These are phyloP conservation scores for Bombyx huttoni DNA, from an alignment of 2,888 invertebrate species.

Conservation along the genomic window DNA sequence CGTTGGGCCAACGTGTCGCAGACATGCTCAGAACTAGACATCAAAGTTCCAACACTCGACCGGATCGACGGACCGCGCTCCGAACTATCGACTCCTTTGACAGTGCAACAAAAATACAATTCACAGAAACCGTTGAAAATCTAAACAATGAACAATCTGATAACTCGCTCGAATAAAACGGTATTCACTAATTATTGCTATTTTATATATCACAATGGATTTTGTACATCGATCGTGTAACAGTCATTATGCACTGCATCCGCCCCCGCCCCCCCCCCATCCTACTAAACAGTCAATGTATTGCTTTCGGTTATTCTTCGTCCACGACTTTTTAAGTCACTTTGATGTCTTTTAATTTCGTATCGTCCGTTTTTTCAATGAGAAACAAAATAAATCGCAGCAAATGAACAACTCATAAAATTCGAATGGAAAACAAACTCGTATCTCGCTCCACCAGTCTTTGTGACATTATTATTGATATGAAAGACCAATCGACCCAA, in stretches of 20 bases:
- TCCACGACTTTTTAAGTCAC: neutral
- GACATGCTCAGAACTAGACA: no score
- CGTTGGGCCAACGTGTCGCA: no score
- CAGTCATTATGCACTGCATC: neutral
- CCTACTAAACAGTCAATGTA: neutral
- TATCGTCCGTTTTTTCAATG: neutral
- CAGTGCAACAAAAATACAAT: no score
- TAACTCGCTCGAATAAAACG: neutral
- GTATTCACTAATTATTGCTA: neutral
- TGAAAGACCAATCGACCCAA: constrained; percentile 1
- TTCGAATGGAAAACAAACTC: neutral
- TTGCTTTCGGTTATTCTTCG: neutral
- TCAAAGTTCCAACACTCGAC: no score
- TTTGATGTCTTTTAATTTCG: neutral
- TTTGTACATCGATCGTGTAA: neutral
- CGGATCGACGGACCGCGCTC: no score
- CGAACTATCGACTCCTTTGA: no score
- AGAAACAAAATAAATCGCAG: neutral
- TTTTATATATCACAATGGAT: neutral
- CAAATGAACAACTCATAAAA: neutral
- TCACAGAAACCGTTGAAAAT: no score
- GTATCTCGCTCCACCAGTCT: neutral
- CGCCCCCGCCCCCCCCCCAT: neutral
- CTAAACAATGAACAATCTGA: neutral
- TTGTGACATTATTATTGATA: constrained; percentile 4